A percentile compares a stretch with the other conserved stretches of the same genome.
phyloP scores from a whole-genome alignment of 2,797 vertebrate genomes.

The Neostethus bicornis region DNA sequence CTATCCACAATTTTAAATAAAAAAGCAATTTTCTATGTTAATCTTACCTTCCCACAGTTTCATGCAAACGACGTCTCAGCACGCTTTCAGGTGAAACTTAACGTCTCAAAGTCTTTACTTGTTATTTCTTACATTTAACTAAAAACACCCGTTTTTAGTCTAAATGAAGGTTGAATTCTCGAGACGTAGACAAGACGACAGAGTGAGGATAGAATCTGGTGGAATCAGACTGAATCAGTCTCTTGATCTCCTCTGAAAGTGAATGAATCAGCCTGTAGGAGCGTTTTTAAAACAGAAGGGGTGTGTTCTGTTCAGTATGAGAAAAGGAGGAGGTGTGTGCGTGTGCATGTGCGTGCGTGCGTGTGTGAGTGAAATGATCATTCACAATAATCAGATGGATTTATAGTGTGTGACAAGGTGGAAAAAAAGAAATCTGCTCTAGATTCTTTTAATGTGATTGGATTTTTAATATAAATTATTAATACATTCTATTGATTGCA shows the following conservation, averaged over 20 bases:
- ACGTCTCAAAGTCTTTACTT: neutral
- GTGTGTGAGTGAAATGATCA: neutral
- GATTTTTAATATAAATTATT: no score
- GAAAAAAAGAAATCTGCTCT: conserved; percentile 5
- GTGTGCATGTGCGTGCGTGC: no score
- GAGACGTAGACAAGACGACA: neutral
- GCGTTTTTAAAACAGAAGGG: conserved; percentile 62
- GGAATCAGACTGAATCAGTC: neutral
- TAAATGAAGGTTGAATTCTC: neutral
- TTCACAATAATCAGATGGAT: conserved; percentile 10
- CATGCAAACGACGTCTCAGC: conserved; percentile 63
- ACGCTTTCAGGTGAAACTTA: conserved; percentile 34
- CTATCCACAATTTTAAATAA: no score
- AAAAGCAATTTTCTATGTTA: neutral
- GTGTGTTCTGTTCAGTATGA: conserved; percentile 49
- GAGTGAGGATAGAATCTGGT: neutral
- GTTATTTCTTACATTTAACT: neutral
- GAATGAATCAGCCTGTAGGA: conserved; percentile 28
- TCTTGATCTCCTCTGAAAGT: neutral
- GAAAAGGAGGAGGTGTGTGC: neutral
- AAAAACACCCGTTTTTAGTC: no score
- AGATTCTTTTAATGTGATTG: conserved; percentile 22
- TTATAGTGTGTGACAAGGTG: neutral
- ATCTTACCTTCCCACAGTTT: conserved; percentile 67
- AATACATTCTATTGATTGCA: no score